Percentiles rank a stretch among this genome's conserved stretches.
phyloP scores from a whole-genome alignment of 2,888 invertebrate genomes.

The Limnephilus rhombicus region DNA sequence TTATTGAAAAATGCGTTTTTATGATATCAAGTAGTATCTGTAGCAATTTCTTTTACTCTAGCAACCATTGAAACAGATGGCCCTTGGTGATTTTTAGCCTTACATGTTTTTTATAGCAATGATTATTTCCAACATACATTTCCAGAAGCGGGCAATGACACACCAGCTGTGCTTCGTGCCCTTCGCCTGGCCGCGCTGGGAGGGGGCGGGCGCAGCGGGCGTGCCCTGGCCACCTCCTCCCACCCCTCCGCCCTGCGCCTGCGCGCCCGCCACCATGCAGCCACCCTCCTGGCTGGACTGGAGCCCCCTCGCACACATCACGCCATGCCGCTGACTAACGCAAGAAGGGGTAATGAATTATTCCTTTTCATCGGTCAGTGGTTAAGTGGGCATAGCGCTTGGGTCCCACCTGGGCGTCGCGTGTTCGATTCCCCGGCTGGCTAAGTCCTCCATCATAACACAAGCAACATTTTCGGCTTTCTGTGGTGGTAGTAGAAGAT shows the following conservation, averaged over 20 bases:
- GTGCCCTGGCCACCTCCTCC: conserved; percentile 87
- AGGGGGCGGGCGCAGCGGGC: conserved; percentile 87
- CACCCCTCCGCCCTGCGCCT: conserved; percentile 87
- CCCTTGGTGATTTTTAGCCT: background rate
- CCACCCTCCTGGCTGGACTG: conserved; percentile 85
- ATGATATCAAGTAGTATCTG: too few species aligned
- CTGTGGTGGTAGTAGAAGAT: too few species aligned
- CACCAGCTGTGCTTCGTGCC: conserved; percentile 82
- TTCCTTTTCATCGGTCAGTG: background rate
- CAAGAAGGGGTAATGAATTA: conserved; percentile 33
- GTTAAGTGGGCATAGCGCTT: too few species aligned
- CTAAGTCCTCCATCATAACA: too few species aligned
- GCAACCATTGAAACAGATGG: too few species aligned
- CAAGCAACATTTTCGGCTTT: too few species aligned
- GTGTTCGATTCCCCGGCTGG: too few species aligned
- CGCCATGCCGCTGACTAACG: conserved; percentile 52
- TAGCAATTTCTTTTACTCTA: too few species aligned
- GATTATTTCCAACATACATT: background rate
- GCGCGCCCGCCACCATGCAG: conserved; percentile 89
- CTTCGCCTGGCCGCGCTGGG: conserved; percentile 84
- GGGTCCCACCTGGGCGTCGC: too few species aligned
- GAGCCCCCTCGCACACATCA: conserved; percentile 58
- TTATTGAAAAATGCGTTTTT: too few species aligned
- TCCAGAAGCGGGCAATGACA: conserved; percentile 76
- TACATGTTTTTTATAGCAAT: background rate